These are phyloP conservation scores for Leptobrachium ailaonicum DNA, from an alignment of 2,113 vertebrate species.

Conservation along the genomic window DNA sequence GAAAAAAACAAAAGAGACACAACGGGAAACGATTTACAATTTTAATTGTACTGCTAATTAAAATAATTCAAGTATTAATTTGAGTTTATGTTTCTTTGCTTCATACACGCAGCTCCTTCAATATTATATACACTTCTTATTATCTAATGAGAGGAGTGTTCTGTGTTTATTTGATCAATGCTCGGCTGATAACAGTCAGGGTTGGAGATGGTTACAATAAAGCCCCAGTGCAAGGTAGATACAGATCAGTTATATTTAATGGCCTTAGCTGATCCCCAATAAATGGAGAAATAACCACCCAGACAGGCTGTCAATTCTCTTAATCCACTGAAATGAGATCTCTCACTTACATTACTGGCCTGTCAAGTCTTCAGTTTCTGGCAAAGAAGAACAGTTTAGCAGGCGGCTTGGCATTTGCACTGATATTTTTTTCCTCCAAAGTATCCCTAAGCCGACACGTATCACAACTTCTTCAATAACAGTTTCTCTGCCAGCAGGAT, in stretches of 20 bases:
- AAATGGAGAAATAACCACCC: slow-evolving; percentile 46
- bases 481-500: no score
- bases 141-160: no score
- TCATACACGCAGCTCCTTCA: no score
- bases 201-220: no score
- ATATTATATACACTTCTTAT: no score
- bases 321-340: slow-evolving; percentile 41
- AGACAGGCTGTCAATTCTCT: slow-evolving; percentile 11
- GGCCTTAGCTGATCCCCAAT: slow-evolving; percentile 17
- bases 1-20: not conserved
- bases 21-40: no score
- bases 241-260: not conserved
- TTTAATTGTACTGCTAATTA: no score
- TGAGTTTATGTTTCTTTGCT: no score
- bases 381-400: slow-evolving; percentile 19
- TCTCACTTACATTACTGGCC: slow-evolving; percentile 49
- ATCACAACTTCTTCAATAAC: no score
- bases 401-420: slow-evolving; percentile 40
- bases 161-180: no score
- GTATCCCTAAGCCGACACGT: not conserved
- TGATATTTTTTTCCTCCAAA: slow-evolving; percentile 8
- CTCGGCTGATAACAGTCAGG: no score
- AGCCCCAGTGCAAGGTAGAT: not conserved
- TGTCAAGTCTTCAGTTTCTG: slow-evolving; percentile 41
- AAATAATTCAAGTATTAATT: no score